Evolutionary conservation across 2,888 invertebrate species (phyloP), one percentile per base, ranked within the genome.

Genomic region (Watsonalla cultraria): DNA sequence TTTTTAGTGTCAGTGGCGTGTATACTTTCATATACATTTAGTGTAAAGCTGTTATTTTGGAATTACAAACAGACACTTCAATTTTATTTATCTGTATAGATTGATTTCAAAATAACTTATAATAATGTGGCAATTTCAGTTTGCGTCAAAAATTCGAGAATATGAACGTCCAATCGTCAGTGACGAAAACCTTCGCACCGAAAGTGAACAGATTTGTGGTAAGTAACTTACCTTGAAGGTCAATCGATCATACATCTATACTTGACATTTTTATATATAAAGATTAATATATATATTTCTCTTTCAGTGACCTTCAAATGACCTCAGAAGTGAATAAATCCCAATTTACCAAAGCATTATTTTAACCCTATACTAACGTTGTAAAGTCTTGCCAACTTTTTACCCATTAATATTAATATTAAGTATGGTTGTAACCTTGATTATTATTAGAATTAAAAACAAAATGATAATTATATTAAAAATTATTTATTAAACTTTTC

Each of bases 191-290:
- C 9, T 70, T 74, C 56, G 91, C 86, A 59, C 84, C 92, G 34
- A 95, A 95, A 93, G 96, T 97, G 68, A 96, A 97, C 82, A 92
- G 97, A 92, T 97, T 97, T 92, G 96, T 97, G 94, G 97, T 97
- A 85, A 95, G 96, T 93, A 37, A 4, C 24, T 8, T 42, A 24
- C n/a, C 45, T 46, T 46, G 7, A 46, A 15, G 24, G 24, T 24
- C n/a, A n/a, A n/a, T n/a, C n/a, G n/a, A n/a, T n/a, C n/a, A n/a
- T n/a, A n/a, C n/a, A n/a, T n/a, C n/a, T n/a, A n/a, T n/a, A n/a
- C n/a, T n/a, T n/a, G n/a, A n/a, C n/a, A n/a, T n/a, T n/a, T n/a
- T n/a, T n/a, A n/a, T n/a, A n/a, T n/a, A n/a, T n/a, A n/a, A n/a
- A n/a, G n/a, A 24, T 24, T 24, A 24, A 24, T 24, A 24, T 45